Base-by-base conservation (phyloP, 2,113 vertebrate genomes). In the Embiotoca jacksoni region DNA sequence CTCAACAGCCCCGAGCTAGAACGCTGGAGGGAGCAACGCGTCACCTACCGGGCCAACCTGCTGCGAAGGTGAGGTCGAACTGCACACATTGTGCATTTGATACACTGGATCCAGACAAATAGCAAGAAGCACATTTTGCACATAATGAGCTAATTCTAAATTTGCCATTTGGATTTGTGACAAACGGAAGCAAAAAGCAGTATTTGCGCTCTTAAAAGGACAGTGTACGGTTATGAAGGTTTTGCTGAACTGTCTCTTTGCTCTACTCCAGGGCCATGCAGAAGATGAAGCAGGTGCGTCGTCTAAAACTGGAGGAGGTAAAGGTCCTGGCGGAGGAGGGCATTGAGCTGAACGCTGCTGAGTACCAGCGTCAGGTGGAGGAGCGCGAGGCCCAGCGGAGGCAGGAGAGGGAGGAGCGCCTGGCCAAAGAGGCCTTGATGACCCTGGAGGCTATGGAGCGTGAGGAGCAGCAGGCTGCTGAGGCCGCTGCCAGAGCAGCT, bases 271-370 rank as follows among this genome's bases (percentile, higher is more conserved):
- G 98, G 91, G 96, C 96, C 32, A 94, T 97, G 92, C 95, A 96
- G 75, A 98, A 96, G 85, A 95, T 96, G 79, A 96, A 95, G 75
- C 97, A 96, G 69, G 87, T 96, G 14, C 96, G 96, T 55, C 95
- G 96, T 68, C 93, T 98, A 14, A 99, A 98, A 86, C 94, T 96
- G 0, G 97, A 99, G 53, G 98, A 98, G 86, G 94, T 97, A 80
- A 98, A 96, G 83, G 92, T 95, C 9, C 92, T 97, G 0, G 94
- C 93, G 0, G 96, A 98, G 62, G 95, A 94, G 9, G 95, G 94
- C 0, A 91, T 96, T 8, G 92, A 94, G 41, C 89, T 95, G 46
- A 93, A 94, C 63, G 90, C 95, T 72, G 95, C 91, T 1, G 96
- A 97, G 30, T 95, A 95, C 83, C 93, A 94, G 80, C 83, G 53